Evolutionary conservation across 2,797 vertebrate species (phyloP).

Genomic region (Peromyscus attwateri): DNA sequence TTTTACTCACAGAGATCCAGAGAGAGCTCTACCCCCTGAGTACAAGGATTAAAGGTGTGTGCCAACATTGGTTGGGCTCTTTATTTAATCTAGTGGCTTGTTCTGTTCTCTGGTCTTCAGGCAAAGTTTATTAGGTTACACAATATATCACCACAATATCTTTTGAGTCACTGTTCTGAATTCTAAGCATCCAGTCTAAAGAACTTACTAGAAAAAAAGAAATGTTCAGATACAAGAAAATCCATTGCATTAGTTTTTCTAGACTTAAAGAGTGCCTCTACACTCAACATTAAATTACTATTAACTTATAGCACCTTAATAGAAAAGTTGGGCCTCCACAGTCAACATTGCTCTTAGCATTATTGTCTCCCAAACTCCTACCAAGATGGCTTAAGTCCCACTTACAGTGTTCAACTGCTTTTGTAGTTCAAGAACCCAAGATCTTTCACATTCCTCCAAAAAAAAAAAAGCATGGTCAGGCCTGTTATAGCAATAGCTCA

Average conservation of each 20-base stretch:
- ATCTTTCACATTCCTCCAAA: neutral
- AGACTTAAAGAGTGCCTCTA: neutral
- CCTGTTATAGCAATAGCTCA: neutral
- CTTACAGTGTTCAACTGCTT: neutral
- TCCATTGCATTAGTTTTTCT: neutral
- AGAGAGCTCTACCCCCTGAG: too few species aligned
- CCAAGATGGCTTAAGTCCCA: neutral
- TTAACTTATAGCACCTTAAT: neutral
- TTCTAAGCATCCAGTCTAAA: slow-evolving; percentile 4
- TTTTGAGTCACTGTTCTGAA: neutral
- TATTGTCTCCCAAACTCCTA: neutral
- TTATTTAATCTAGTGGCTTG: too few species aligned
- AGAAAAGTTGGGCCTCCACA: neutral
- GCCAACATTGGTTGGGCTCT: too few species aligned
- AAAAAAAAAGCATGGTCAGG: neutral
- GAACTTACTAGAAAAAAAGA: neutral
- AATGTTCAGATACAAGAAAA: neutral
- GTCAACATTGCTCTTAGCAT: neutral
- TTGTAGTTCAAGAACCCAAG: neutral
- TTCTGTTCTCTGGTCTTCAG: too few species aligned
- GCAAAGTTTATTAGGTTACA: too few species aligned
- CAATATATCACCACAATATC: neutral
- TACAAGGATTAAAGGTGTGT: too few species aligned
- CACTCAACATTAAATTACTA: neutral
- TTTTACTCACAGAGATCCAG: too few species aligned